Conservation (phyloP, 2,888 invertebrate species). For the Stenodema calcarata region DNA sequence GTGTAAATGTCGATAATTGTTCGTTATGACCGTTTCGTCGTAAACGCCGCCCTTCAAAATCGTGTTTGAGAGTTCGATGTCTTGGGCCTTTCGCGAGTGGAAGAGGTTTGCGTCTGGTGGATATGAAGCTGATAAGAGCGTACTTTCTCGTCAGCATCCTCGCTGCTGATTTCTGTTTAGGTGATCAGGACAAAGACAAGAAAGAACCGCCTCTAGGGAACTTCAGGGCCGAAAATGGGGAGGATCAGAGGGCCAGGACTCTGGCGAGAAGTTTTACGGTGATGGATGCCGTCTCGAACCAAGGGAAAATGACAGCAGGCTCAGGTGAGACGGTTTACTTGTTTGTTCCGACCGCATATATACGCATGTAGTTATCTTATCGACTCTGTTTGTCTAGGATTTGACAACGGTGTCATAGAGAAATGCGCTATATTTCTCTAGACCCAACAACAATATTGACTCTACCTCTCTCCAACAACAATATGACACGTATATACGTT, state of each 20-base stretch:
- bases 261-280: constrained; percentile 7
- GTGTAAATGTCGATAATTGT: constrained; percentile 17
- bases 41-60: neutral
- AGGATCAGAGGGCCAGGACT: neutral
- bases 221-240: neutral
- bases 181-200: constrained; percentile 6
- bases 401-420: neutral
- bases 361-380: neutral
- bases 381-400: neutral
- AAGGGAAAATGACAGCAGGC: constrained; percentile 14
- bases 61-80: constrained; percentile 6
- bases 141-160: constrained; percentile 23
- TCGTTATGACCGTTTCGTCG: neutral
- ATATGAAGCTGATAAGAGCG: constrained; percentile 34
- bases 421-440: neutral
- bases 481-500: neutral
- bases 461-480: neutral
- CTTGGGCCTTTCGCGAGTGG: constrained; percentile 7
- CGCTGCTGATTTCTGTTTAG: constrained; percentile 5
- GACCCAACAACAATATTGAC: constrained; percentile 23
- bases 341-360: neutral
- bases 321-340: neutral
- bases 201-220: neutral
- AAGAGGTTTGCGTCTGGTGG: constrained; percentile 24
- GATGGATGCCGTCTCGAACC: constrained; percentile 4